Evolutionary conservation across 1,140 invertebrate genomes (phyloP).

Genomic region (Drosophila pseudoobscura): DNA sequence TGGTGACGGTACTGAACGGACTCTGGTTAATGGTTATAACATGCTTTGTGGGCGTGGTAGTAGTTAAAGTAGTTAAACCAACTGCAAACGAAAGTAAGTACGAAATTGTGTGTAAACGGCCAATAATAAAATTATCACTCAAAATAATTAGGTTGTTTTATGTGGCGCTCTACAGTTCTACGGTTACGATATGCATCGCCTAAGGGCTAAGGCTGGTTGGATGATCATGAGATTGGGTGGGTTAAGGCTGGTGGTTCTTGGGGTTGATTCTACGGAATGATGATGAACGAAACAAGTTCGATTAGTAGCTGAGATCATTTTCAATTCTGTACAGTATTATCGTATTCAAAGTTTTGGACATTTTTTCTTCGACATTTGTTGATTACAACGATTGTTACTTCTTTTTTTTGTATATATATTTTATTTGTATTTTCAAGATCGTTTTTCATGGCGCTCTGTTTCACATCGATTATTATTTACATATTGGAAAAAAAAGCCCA

Average conservation of each 20-base stretch:
- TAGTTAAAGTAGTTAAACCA: constrained; percentile 69
- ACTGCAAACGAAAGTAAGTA: constrained; percentile 82
- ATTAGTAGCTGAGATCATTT: constrained; percentile 49
- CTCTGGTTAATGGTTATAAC: constrained; percentile 80
- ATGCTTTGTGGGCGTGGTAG: constrained; percentile 77
- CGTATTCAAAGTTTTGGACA: constrained; percentile 84
- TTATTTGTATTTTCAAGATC: background rate
- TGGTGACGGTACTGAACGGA: constrained; percentile 55
- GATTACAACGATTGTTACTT: background rate
- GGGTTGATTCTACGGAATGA: constrained; percentile 25
- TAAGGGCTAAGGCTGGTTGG: too few species aligned
- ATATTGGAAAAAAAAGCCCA: constrained; percentile 76
- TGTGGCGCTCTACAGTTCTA: background rate
- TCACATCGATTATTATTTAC: constrained; percentile 41
- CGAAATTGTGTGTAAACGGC: constrained; percentile 67
- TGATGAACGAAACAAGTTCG: constrained; percentile 44
- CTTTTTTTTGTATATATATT: constrained; percentile 14
- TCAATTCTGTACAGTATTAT: constrained; percentile 64
- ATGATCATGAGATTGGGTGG: background rate
- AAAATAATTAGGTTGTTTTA: constrained; percentile 13
- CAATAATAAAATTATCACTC: constrained; percentile 52
- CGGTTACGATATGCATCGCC: background rate
- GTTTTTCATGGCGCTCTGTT: constrained; percentile 23
- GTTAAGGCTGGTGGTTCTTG: constrained; percentile 8
- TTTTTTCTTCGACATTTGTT: constrained; percentile 53